Evolutionary conservation across 1,140 invertebrate genomes (phyloP), one percentile per base, ranked within the genome.

Genomic region (Pogonognathellus flavescens): DNA sequence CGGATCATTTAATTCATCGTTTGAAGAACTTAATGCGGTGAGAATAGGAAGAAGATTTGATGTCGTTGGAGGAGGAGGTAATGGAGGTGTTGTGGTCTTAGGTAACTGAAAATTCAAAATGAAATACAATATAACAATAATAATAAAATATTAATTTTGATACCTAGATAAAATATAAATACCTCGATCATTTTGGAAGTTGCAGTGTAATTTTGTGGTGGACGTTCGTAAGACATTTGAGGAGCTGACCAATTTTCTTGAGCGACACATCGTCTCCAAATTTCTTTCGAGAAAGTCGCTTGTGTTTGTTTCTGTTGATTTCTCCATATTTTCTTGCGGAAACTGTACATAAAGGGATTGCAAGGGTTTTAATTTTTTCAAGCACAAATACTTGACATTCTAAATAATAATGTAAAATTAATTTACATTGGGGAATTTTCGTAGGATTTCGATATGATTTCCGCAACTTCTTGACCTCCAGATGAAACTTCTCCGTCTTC

Each of bases 341-440:
- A 83, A 50, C 88, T 88, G 31, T 31, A 80, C 20, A 41, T 3
- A 41, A 20, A 80, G 16, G n/a, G 16, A 86, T n/a, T 14, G 10
- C 1, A 14, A 55, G 31, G 31, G 31, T 41, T 55, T 55, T 55
- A 55, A 52, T 60, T 22, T 18, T 41, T 25, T 25, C 16, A 22
- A 80, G 18, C 41, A 14, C 13, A 49, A 41, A n/a, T 55, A 11
- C n/a, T 4, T 4, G 25, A 41, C 53, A 18, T 53, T 80, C 8
- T 11, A 20, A 25, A 53, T 81, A 80, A 4, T 52, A 31, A 80
- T 57, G 8, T 22, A 52, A 41, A 55, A 50, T 55, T 81, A 62
- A 50, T 50, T 86, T 88, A 88, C 88, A 88, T 76, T 62, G 88
- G 88, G 60, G 88, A 88, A 66, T 88, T 88, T 84, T 88, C 88